Conservation (phyloP, 2,888 invertebrate genomes). For the Ceramica pisi region DNA sequence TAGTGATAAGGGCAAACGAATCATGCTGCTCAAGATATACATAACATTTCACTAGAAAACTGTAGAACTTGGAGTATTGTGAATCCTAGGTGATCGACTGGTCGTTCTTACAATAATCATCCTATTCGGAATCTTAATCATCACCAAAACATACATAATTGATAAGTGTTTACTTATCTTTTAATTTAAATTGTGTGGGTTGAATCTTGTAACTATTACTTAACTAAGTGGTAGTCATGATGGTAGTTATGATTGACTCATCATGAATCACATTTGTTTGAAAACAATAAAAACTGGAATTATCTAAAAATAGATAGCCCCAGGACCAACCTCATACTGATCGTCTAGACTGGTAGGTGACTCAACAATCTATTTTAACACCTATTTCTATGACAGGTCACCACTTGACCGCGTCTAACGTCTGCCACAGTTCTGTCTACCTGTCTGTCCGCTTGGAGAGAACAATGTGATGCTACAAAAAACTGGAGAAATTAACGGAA, state of each 20-base stretch:
- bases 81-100: too few relatives aligned
- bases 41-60: too few relatives aligned
- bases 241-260: not conserved
- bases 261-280: not conserved
- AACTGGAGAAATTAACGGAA: slow-evolving; percentile 79
- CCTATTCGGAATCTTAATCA: too few relatives aligned
- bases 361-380: slow-evolving; percentile 18
- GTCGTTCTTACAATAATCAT: too few relatives aligned
- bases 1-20: too few relatives aligned
- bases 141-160: too few relatives aligned
- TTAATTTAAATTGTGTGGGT: too few relatives aligned
- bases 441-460: slow-evolving; percentile 60
- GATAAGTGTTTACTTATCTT: too few relatives aligned
- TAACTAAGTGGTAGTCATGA: too few relatives aligned
- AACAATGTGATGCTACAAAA: slow-evolving; percentile 75
- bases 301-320: not conserved
- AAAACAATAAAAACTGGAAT: not conserved
- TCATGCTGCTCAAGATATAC: too few relatives aligned
- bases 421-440: slow-evolving; percentile 76
- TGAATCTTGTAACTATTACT: not conserved
- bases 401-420: slow-evolving; percentile 59
- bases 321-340: not conserved
- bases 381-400: slow-evolving; percentile 21
- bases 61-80: too few relatives aligned
- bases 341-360: slow-evolving; percentile 32